phyloP scores from a whole-genome alignment of 2,888 invertebrate genomes.

The Thymelicus sylvestris region DNA sequence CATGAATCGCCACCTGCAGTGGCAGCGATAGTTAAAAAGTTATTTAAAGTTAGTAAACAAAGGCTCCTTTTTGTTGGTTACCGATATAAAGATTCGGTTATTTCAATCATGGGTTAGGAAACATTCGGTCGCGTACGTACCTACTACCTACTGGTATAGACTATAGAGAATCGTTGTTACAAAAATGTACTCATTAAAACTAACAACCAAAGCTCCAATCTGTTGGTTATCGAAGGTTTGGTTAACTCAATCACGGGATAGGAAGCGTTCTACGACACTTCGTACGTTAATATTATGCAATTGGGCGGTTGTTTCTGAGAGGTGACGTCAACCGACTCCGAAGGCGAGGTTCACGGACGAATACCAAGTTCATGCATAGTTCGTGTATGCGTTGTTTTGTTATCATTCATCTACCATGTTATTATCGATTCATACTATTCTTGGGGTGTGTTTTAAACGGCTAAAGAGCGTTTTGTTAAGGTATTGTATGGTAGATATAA shows the following conservation, averaged over 20 bases:
- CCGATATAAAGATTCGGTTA: constrained; percentile 2
- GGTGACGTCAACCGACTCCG: constrained; percentile 62
- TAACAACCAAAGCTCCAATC: neutral
- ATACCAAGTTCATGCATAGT: constrained; percentile 66
- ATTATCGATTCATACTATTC: neutral
- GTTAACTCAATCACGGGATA: constrained; percentile 21
- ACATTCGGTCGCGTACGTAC: constrained; percentile 50
- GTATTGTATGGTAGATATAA: no score
- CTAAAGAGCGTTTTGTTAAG: no score
- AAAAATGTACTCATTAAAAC: neutral
- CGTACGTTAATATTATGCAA: constrained; percentile 72
- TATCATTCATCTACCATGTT: constrained; percentile 33
- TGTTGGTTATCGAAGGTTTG: constrained; percentile 10
- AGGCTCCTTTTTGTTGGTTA: no score
- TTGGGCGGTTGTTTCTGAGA: constrained; percentile 61
- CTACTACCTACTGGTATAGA: constrained; percentile 71
- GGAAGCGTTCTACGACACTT: constrained; percentile 45
- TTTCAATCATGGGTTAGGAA: constrained; percentile 22
- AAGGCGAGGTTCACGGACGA: constrained; percentile 67
- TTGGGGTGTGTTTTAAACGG: neutral
- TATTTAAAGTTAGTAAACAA: no score
- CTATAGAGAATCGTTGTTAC: neutral
- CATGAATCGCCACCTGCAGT: no score
- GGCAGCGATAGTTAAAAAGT: no score
- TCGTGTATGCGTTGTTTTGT: constrained; percentile 40